Evolutionary conservation across 1,140 invertebrate genomes (phyloP), one percentile per base, ranked within the genome.

Genomic region (Drosophila setifemur): DNA sequence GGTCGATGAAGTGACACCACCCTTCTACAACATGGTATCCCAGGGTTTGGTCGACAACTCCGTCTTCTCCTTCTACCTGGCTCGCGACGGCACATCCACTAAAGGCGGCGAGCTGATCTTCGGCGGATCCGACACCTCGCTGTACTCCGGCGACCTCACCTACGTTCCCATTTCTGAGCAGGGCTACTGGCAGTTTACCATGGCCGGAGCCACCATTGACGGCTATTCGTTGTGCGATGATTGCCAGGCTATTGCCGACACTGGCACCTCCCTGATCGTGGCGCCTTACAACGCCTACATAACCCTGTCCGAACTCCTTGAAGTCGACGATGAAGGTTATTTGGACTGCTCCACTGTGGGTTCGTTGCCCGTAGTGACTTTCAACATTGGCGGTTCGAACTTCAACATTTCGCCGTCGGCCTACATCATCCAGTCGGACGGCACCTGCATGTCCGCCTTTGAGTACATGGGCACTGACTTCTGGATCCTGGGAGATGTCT

Each of bases 401-500:
- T 99, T 98, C 92, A 90, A 92, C n/a, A 92, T 99, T 18, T 91
- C 92, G 43, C 95, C 95, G 40, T 91, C 93, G 28, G 96, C 98
- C 83, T 99, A 99, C 88, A 92, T 98, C 67, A 92, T 99, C 18
- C 92, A 94, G 90, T 93, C 98, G 40, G 99, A 98, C 79, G 90
- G 99, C 33, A 97, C 97, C 52, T 99, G 99, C 91, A 96, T 97
- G 96, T 26, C 96, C 96, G 26, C 52, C 52, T 86, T 86, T 16
- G 37, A 75, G 61, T 86, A 87, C 21, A 86, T 86, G 76, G 81
- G 97, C 96, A 29, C 96, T 96, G 33, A 92, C 97, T 92, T 98
- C 70, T 99, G 97, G 97, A 98, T 99, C 91, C 92, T 98, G 52
- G 97, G 97, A 39, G 98, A 99, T 92, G 96, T 99, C 54, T 99